Evolutionary conservation across 2,888 invertebrate species (phyloP).

Genomic region (Nemurella pictetii): DNA sequence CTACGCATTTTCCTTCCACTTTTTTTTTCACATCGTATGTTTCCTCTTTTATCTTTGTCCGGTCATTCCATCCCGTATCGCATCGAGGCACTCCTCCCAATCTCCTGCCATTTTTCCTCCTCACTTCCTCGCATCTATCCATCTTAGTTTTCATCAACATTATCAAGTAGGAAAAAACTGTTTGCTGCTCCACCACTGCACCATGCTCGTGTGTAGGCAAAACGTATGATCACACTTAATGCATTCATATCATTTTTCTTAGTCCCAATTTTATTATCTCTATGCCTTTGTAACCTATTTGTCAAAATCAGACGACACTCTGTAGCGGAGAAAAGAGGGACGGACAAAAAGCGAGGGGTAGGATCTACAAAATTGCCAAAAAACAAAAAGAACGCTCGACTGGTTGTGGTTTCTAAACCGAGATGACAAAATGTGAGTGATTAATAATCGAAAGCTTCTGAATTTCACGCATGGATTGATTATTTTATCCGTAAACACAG

Average conservation of each 20-base stretch:
- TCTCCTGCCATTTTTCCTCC: constrained; percentile 25
- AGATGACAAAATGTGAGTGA: constrained; percentile 25
- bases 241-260: constrained; percentile 32
- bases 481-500: neutral
- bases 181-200: neutral
- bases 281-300: constrained; percentile 25
- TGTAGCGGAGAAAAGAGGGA: neutral
- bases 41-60: constrained; percentile 26
- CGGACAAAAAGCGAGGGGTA: neutral
- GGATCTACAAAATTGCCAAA: constrained; percentile 15
- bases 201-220: neutral
- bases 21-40: neutral
- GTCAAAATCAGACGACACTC: constrained; percentile 23
- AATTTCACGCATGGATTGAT: constrained; percentile 12
- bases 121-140: constrained; percentile 14
- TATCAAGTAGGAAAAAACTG: neutral
- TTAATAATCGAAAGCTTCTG: constrained; percentile 22
- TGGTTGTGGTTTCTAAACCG: constrained; percentile 17
- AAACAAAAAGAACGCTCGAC: constrained; percentile 13
- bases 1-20: neutral
- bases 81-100: neutral
- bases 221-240: constrained; percentile 26
- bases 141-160: constrained; percentile 28
- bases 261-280: constrained; percentile 31
- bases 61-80: neutral